These are phyloP conservation scores for Chaitophorus viminalis DNA, from an alignment of 2,888 invertebrate species.

Conservation along the genomic window DNA sequence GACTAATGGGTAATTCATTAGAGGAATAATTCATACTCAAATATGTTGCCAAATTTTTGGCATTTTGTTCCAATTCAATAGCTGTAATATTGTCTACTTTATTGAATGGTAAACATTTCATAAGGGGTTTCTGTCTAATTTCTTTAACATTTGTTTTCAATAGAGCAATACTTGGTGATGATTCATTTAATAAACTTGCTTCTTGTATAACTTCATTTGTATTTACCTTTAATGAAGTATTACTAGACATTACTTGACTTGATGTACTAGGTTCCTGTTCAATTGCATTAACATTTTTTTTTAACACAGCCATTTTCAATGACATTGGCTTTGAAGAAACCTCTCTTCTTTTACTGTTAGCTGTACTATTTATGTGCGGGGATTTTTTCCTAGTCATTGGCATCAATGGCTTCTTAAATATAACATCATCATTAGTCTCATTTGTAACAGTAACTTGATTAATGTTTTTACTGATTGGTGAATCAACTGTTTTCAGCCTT, in stretches of 20 bases:
- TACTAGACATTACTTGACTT: not conserved
- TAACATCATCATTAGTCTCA: not conserved
- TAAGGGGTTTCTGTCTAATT: constrained; percentile 22
- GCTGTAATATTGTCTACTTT: not conserved
- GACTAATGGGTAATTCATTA: not conserved
- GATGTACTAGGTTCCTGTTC: not conserved
- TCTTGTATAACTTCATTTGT: not conserved
- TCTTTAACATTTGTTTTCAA: not conserved
- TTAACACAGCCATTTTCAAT: not conserved
- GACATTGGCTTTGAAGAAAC: not conserved
- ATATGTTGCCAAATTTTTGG: not conserved
- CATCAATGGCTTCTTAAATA: not conserved
- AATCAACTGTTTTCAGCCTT: not conserved
- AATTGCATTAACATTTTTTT: not conserved
- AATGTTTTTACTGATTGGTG: not conserved
- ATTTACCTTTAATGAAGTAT: not conserved
- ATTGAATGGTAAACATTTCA: constrained; percentile 43
- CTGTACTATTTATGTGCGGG: not conserved
- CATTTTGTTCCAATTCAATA: not conserved
- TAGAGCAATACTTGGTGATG: not conserved
- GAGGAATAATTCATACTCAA: not conserved
- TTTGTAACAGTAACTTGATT: not conserved
- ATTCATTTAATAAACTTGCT: constrained; percentile 11
- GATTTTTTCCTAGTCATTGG: not conserved
- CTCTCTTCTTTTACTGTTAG: not conserved